A percentile compares a stretch with the other conserved stretches of the same genome.
These are phyloP conservation scores for Sylvietta virens DNA, from an alignment of 2,113 vertebrate genomes.

Conservation along the genomic window DNA sequence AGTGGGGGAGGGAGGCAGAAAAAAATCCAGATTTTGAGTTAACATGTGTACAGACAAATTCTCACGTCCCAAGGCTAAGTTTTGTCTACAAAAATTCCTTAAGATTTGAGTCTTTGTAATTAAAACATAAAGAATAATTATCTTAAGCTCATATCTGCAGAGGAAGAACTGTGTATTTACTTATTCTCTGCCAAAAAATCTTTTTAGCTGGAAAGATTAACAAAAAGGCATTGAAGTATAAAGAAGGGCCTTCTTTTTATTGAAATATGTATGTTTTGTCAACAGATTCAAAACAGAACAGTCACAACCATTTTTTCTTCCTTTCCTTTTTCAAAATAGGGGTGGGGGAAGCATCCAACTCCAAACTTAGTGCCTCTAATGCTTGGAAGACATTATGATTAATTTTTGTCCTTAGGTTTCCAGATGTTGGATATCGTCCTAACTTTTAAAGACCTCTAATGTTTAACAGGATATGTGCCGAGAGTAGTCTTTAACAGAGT, in stretches of 20 bases:
- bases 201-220: neutral
- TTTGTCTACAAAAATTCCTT: conserved; percentile 21
- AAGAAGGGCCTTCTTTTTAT: neutral
- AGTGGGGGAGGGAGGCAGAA: neutral
- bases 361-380: conserved; percentile 10
- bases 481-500: conserved; percentile 63
- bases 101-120: neutral
- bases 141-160: neutral
- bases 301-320: neutral
- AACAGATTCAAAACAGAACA: conserved; percentile 9
- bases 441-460: conserved; percentile 64
- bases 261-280: neutral
- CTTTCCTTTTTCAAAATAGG: neutral
- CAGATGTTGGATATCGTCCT: conserved; percentile 72
- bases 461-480: conserved; percentile 60
- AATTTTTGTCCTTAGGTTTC: conserved; percentile 56
- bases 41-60: neutral
- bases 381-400: conserved; percentile 47
- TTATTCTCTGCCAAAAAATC: conserved; percentile 5
- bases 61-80: neutral
- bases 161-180: conserved; percentile 16
- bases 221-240: neutral
- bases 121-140: conserved; percentile 17
- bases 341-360: neutral
- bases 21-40: neutral